A percentile compares a stretch with the other conserved stretches of the same genome.
Evolutionary conservation across 1,140 invertebrate genomes (phyloP).

Genomic region (Polypedilum pembai): DNA sequence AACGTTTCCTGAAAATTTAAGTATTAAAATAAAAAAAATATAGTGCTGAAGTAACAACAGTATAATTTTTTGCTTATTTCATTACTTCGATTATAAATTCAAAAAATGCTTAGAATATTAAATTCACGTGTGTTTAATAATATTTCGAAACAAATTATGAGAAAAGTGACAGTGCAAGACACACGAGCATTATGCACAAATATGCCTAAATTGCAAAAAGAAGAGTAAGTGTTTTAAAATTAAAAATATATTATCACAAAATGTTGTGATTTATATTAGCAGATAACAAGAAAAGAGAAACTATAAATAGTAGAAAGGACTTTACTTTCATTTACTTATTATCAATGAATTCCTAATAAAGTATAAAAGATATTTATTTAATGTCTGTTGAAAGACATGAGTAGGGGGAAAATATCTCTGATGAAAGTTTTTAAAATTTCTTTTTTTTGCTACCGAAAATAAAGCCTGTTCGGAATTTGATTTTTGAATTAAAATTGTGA

Average conservation of each 20-base stretch:
- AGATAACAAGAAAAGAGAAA: constrained; percentile 1
- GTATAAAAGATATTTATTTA: not conserved
- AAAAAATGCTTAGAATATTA: not conserved
- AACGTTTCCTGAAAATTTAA: not conserved
- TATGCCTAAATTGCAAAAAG: not conserved
- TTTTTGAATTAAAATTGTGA: no score
- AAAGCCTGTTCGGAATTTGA: no score
- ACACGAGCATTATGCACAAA: not conserved
- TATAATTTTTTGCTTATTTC: not conserved
- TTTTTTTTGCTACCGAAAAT: no score
- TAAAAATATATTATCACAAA: not conserved
- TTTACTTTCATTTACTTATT: not conserved
- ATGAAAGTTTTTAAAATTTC: no score
- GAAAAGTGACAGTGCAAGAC: constrained; percentile 36
- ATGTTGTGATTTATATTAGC: no score
- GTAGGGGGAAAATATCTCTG: no score
- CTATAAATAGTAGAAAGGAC: not conserved
- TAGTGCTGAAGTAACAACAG: not conserved
- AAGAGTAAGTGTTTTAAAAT: not conserved
- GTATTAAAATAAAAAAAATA: not conserved
- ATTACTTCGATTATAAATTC: not conserved
- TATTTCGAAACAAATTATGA: not conserved
- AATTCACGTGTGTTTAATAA: not conserved
- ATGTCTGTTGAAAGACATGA: not conserved
- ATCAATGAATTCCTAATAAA: not conserved